Conservation (phyloP, 2,113 vertebrate genomes). For the Grus americana region DNA sequence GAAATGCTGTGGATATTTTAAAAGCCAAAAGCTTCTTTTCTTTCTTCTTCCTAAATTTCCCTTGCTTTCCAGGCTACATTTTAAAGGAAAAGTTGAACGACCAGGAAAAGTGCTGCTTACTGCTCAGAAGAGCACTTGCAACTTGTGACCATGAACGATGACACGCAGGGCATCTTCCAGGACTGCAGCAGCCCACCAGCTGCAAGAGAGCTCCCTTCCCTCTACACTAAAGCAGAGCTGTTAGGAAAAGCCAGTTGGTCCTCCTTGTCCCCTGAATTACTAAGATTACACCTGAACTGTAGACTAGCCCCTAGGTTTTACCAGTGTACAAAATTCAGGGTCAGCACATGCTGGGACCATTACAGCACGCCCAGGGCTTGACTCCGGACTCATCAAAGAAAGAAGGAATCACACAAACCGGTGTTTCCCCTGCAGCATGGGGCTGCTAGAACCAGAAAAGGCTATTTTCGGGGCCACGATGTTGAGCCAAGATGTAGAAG, state of each 20-base stretch:
- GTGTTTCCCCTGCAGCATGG: rapidly evolving
- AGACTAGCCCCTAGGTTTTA: neutral
- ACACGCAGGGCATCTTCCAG: neutral
- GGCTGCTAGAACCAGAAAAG: neutral
- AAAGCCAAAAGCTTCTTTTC: neutral
- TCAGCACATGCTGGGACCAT: neutral
- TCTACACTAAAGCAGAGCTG: neutral
- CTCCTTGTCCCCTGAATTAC: neutral
- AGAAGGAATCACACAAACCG: rapidly evolving
- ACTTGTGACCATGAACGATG: rapidly evolving
- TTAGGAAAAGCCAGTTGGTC: neutral
- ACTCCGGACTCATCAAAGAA: rapidly evolving
- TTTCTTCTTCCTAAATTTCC: neutral
- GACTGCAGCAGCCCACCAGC: neutral
- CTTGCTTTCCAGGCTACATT: neutral
- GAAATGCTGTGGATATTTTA: neutral
- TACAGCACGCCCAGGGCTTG: neutral
- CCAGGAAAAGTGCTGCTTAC: neutral
- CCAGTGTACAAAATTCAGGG: neutral
- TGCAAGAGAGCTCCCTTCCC: neutral
- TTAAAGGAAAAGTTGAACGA: neutral
- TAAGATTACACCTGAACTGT: neutral
- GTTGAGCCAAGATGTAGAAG: neutral
- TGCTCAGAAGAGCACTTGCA: neutral
- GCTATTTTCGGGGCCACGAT: rapidly evolving